Conservation (phyloP, 2,113 vertebrate species). For the Martes martes region DNA sequence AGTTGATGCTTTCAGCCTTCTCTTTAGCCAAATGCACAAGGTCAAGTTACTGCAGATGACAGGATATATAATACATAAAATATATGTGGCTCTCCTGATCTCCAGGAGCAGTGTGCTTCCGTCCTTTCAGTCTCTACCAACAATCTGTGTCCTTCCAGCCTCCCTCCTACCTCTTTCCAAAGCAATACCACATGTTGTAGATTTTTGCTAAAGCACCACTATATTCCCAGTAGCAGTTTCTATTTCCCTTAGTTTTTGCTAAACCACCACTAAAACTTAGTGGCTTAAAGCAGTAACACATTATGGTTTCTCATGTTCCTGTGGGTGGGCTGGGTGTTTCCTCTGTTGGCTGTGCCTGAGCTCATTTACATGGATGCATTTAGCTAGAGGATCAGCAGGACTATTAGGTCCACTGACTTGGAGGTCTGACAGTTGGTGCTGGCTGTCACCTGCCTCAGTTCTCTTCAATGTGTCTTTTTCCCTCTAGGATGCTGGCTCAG, state of each 20-base stretch:
- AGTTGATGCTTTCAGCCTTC: background rate
- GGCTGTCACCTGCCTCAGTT: background rate
- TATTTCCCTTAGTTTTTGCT: background rate
- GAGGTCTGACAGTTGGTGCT: background rate
- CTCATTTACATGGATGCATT: background rate
- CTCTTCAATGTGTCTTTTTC: background rate
- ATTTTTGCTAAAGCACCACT: background rate
- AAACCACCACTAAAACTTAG: background rate
- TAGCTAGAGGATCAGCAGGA: background rate
- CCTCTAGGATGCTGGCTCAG: background rate
- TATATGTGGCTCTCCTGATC: rapidly evolving
- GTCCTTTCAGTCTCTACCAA: background rate
- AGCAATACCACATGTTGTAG: background rate
- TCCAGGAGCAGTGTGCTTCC: rapidly evolving
- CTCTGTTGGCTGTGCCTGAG: background rate
- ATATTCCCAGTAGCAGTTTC: background rate
- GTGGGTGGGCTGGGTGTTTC: background rate
- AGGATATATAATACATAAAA: background rate
- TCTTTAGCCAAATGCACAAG: background rate
- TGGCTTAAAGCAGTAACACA: background rate
- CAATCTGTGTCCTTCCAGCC: background rate
- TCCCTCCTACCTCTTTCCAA: background rate
- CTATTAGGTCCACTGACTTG: background rate
- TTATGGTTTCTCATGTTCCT: background rate
- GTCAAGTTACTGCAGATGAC: background rate